Conservation (phyloP, 2,888 invertebrate genomes). For the Charanyca ferruginea region DNA sequence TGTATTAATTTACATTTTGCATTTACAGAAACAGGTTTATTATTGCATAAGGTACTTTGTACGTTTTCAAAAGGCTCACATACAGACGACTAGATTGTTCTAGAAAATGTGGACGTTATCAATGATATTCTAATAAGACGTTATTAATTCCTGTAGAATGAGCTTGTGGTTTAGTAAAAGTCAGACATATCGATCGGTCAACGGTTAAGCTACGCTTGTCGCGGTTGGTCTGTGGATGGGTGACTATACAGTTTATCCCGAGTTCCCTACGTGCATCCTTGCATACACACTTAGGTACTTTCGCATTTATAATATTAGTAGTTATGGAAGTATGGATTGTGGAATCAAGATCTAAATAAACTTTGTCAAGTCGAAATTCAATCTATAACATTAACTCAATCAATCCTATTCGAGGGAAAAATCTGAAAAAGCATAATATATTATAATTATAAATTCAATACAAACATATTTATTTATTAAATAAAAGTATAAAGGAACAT, state of each 20-base stretch:
- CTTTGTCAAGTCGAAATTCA: no score
- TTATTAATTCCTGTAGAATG: neutral
- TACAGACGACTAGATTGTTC: neutral
- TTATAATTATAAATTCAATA: neutral
- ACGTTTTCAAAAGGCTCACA: neutral
- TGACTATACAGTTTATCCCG: no score
- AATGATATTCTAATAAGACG: no score
- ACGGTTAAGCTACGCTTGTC: no score
- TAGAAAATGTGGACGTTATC: neutral
- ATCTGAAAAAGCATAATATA: neutral
- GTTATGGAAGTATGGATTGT: no score
- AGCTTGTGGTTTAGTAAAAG: no score
- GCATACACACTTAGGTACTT: no score
- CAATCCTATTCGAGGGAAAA: neutral
- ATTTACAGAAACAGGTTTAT: conserved; percentile 15
- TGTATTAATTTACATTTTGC: conserved; percentile 45
- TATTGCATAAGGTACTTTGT: conserved; percentile 1
- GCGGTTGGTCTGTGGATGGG: no score
- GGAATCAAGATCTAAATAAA: no score
- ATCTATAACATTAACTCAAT: neutral
- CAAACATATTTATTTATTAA: conserved; percentile 1
- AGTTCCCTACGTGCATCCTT: no score
- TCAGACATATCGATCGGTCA: no score
- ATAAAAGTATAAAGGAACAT: neutral
- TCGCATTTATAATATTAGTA: no score